These are phyloP conservation scores for Caerostris darwini DNA, from an alignment of 1,140 invertebrate genomes.

Conservation along the genomic window DNA sequence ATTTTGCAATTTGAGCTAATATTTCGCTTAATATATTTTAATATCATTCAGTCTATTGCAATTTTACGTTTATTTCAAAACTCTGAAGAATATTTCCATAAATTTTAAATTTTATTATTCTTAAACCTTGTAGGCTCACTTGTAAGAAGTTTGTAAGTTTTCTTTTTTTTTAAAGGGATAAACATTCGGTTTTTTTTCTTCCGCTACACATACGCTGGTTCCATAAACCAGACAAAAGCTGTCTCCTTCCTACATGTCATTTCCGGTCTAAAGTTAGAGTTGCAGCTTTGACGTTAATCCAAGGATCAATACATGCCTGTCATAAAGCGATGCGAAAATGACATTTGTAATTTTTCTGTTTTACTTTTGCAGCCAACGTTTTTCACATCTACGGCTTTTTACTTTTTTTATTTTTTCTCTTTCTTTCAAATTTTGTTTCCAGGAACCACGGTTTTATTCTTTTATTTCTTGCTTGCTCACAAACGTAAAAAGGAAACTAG, in stretches of 20 bases:
- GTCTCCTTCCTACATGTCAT: conserved; percentile 35
- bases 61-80: too few relatives aligned
- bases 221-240: conserved; percentile 27
- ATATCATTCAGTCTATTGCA: too few relatives aligned
- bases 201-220: background rate
- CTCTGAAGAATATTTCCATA: too few relatives aligned
- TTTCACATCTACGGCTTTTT: background rate
- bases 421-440: conserved; percentile 5
- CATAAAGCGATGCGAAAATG: conserved; percentile 66
- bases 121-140: too few relatives aligned
- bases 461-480: background rate
- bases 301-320: conserved; percentile 38
- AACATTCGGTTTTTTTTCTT: background rate
- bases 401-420: too few relatives aligned
- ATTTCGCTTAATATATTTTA: too few relatives aligned
- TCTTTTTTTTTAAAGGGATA: too few relatives aligned
- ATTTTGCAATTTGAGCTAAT: too few relatives aligned
- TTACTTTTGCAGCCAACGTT: background rate
- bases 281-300: conserved; percentile 24
- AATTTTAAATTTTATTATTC: too few relatives aligned
- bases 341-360: conserved; percentile 66
- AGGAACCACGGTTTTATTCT: conserved; percentile 1
- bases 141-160: too few relatives aligned
- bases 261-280: background rate
- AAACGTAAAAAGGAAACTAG: background rate